phyloP scores from a whole-genome alignment of 1,140 invertebrate species.

The Thaumatotibia leucotreta region DNA sequence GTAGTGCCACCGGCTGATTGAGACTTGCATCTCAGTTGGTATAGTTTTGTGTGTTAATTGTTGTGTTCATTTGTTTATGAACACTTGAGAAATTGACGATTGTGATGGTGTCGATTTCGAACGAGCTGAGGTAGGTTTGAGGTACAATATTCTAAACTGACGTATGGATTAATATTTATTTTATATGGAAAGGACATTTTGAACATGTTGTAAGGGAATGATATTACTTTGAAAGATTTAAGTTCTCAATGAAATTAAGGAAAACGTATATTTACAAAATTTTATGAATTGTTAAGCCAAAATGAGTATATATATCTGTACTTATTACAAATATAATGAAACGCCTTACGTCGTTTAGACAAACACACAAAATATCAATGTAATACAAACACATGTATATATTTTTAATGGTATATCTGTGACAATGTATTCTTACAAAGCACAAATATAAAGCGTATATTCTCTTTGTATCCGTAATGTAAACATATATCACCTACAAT shows the following conservation, averaged over 20 bases:
- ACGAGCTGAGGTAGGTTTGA: neutral
- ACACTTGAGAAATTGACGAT: neutral
- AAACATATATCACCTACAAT: neutral
- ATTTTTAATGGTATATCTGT: neutral
- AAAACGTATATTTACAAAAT: neutral
- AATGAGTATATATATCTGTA: no score
- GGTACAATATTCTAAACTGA: neutral
- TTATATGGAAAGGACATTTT: neutral
- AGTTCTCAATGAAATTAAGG: neutral
- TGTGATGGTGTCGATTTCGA: neutral
- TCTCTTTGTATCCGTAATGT: neutral
- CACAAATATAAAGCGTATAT: neutral
- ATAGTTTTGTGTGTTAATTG: neutral
- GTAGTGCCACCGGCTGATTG: constrained; percentile 66
- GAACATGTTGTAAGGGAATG: neutral
- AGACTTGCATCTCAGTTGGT: constrained; percentile 17
- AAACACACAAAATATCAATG: no score
- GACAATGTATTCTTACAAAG: neutral
- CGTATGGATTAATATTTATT: neutral
- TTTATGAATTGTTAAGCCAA: neutral
- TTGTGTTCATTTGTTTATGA: neutral
- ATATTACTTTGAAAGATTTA: neutral
- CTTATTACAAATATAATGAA: no score
- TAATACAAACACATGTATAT: no score
- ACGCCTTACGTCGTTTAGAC: no score